Conservation (phyloP, 2,888 invertebrate genomes). For the Bellardia pandia region DNA sequence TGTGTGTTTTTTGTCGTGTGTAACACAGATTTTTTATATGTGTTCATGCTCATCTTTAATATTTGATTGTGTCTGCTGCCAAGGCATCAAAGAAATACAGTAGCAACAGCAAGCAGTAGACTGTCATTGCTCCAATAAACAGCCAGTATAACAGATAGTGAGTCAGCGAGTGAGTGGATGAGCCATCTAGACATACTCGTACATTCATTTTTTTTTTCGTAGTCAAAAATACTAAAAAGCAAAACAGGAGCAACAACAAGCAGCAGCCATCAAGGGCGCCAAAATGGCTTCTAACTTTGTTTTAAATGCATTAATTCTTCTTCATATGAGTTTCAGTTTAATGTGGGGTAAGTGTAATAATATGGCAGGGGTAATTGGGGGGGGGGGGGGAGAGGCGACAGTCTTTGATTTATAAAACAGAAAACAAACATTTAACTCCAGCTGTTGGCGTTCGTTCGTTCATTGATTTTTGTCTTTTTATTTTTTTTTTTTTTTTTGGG, state of each 20-base stretch:
- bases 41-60: conserved; percentile 48
- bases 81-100: conserved; percentile 56
- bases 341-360: conserved; percentile 35
- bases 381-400: not conserved
- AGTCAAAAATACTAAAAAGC: conserved; percentile 39
- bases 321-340: conserved; percentile 57
- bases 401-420: conserved; percentile 29
- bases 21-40: conserved; percentile 16
- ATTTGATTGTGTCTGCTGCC: conserved; percentile 66
- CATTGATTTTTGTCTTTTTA: conserved; percentile 52
- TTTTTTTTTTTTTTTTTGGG: not conserved
- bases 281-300: conserved; percentile 73
- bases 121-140: conserved; percentile 45
- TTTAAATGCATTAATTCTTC: conserved; percentile 73
- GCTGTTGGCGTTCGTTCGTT: conserved; percentile 64
- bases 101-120: conserved; percentile 44
- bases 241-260: conserved; percentile 8
- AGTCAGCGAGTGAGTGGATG: conserved; percentile 18
- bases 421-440: conserved; percentile 61
- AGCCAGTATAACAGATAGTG: not conserved
- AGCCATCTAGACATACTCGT: conserved; percentile 36
- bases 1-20: not conserved
- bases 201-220: conserved; percentile 31
- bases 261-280: conserved; percentile 70
- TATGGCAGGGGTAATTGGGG: conserved; percentile 1